Evolutionary conservation across 2,888 invertebrate species (phyloP), one percentile per base, ranked within the genome.

Genomic region (Troides oblongomaculatus): DNA sequence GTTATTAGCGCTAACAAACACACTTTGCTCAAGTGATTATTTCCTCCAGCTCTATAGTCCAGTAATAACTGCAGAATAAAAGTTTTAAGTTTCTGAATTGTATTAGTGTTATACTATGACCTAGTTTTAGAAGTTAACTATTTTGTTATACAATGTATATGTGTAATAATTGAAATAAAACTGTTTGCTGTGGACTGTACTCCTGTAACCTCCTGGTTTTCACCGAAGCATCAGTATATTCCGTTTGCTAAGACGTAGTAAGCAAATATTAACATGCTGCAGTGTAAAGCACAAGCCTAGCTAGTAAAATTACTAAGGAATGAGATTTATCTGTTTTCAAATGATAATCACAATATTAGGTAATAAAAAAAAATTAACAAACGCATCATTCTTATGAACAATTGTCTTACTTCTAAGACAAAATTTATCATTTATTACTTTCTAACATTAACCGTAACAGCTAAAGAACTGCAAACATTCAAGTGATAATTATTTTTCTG

Each of bases 1-100:
- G 60, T 66, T 66, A 66, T 66, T 66, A 66, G 60, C 30, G 36
- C 66, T 39, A 60, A 66, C 66, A 66, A 66, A 53, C 50, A 66
- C 66, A 66, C 36, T 66, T 50, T 21, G 46, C 66, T 5, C 30
- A 50, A 61, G 66, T 61, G 66, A 66, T 66, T 66, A 66, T 61
- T 66, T 25, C 25, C 17, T 39, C 2, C 2, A 65, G 64, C 58
- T 65, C 59, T 59, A 14, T 50, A 25, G 59, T 65, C 57, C 58
- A 39, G 64, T 43, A 43, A 65, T 58, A 65, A 65, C 58, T 57
- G 46, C 25, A n/a, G 30, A 50, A 65, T 50, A 65, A 65, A 21
- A 21, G 21, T 21, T 21, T 21, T 23, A n/a, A 59, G 50, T 46
- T 59, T 6, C 43, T 30, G 59, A 12, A 46, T 46, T 59, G 50